phyloP scores from a whole-genome alignment of 2,888 invertebrate genomes.

The Metallyticus violacea region DNA sequence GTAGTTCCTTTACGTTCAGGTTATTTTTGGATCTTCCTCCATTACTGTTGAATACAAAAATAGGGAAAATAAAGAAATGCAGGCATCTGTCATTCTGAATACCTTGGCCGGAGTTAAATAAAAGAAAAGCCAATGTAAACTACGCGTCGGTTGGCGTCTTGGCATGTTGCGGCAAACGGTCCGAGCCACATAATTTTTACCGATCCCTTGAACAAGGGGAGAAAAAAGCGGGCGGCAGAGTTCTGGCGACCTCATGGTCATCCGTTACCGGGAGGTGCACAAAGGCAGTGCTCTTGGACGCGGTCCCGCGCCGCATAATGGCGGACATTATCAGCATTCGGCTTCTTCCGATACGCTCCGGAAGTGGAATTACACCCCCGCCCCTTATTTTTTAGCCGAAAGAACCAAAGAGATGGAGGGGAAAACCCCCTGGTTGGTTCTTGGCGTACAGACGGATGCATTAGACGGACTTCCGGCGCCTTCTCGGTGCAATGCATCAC shows the following conservation, averaged over 20 bases:
- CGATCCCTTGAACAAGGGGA: not conserved
- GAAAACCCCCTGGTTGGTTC: constrained; percentile 8
- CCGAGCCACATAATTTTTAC: not conserved
- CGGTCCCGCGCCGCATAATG: constrained; percentile 23
- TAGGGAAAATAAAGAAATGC: not conserved
- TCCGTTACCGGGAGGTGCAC: not conserved
- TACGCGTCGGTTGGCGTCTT: not conserved
- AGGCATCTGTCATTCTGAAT: not conserved
- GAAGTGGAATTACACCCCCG: constrained; percentile 27
- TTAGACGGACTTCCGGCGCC: constrained; percentile 36
- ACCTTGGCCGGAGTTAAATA: not conserved
- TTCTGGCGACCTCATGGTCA: not conserved
- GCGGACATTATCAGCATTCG: constrained; percentile 21
- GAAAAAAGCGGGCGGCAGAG: not conserved
- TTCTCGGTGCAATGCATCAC: constrained; percentile 20
- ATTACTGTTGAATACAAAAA: too few relatives aligned
- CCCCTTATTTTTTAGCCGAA: constrained; percentile 15
- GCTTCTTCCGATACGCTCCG: constrained; percentile 13
- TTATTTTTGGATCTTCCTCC: too few relatives aligned
- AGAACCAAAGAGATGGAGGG: constrained; percentile 10
- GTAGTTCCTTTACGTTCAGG: too few relatives aligned
- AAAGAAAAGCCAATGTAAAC: not conserved
- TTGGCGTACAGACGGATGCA: constrained; percentile 35
- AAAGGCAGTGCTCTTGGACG: not conserved
- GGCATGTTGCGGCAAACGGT: not conserved